A percentile compares a stretch with the other conserved stretches of the same genome.
These are phyloP conservation scores for Belgica antarctica DNA, from an alignment of 2,888 invertebrate genomes.

Conservation along the genomic window DNA sequence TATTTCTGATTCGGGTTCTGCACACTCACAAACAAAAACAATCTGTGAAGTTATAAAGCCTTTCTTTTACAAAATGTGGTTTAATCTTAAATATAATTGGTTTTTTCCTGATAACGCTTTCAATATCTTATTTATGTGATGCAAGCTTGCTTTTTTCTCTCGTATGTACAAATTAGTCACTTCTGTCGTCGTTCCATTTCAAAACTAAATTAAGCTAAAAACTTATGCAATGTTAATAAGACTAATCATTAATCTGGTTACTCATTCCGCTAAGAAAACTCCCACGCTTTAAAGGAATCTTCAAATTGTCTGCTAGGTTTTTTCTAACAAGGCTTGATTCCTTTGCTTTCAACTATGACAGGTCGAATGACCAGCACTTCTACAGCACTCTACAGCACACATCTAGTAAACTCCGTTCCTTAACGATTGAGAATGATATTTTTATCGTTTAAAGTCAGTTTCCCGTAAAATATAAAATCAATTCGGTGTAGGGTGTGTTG, in stretches of 20 bases:
- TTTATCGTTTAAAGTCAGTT: conserved; percentile 4
- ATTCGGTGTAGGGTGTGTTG: neutral
- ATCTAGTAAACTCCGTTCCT: too few species aligned
- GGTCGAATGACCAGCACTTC: too few species aligned
- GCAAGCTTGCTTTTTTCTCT: neutral
- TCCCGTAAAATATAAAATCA: neutral
- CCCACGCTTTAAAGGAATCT: too few species aligned
- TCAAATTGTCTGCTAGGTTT: too few species aligned
- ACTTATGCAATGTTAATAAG: too few species aligned
- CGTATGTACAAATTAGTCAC: neutral
- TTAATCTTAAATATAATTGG: neutral
- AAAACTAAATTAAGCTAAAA: conserved; percentile 11
- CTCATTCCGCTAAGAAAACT: too few species aligned
- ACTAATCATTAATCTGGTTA: too few species aligned
- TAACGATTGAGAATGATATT: too few species aligned
- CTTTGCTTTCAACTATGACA: too few species aligned
- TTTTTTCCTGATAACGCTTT: conserved; percentile 10
- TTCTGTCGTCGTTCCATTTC: neutral
- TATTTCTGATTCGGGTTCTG: neutral
- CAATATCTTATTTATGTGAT: neutral
- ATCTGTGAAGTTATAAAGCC: neutral
- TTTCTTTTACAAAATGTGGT: neutral
- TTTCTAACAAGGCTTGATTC: too few species aligned
- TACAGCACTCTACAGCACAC: too few species aligned
- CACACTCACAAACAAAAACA: conserved; percentile 3